Evolutionary conservation across 2,888 invertebrate species (phyloP).

Genomic region (Lasius fuliginosus): DNA sequence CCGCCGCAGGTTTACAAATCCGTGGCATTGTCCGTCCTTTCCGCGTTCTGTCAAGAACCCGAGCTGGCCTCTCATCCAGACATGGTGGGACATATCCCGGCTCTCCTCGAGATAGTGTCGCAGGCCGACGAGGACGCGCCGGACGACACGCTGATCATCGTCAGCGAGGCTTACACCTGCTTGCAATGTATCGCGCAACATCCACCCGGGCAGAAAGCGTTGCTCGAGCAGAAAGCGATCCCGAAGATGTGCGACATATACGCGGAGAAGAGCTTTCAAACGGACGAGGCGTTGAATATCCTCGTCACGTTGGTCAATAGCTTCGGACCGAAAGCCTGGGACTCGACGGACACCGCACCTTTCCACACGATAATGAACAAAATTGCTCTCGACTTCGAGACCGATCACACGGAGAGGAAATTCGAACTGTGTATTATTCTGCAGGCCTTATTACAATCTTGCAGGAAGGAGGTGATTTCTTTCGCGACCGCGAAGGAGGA

Average conservation of each 20-base stretch:
- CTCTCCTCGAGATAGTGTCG: conserved; percentile 94
- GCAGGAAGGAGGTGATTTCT: conserved; percentile 90
- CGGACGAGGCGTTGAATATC: conserved; percentile 95
- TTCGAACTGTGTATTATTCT: conserved; percentile 95
- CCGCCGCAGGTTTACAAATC: conserved; percentile 96
- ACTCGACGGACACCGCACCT: conserved; percentile 90
- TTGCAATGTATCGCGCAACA: conserved; percentile 93
- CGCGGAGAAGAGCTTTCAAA: conserved; percentile 95
- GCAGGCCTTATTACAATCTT: conserved; percentile 91
- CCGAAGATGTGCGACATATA: conserved; percentile 95
- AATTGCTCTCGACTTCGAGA: conserved; percentile 95
- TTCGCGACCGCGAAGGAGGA: conserved; percentile 89
- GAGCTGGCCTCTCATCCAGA: conserved; percentile 94
- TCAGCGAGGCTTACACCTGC: conserved; percentile 95
- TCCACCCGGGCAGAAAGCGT: conserved; percentile 92
- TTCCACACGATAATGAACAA: conserved; percentile 94
- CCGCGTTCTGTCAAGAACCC: conserved; percentile 94
- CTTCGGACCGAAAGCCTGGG: conserved; percentile 93
- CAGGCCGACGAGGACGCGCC: conserved; percentile 94
- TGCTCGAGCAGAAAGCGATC: conserved; percentile 93
- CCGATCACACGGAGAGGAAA: conserved; percentile 95
- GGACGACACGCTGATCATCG: conserved; percentile 94
- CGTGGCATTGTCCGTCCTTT: conserved; percentile 94
- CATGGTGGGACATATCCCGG: conserved; percentile 94
- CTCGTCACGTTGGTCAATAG: conserved; percentile 91